These are phyloP conservation scores for Macheiramphus alcinus DNA, from an alignment of 2,113 vertebrate genomes.

Conservation along the genomic window DNA sequence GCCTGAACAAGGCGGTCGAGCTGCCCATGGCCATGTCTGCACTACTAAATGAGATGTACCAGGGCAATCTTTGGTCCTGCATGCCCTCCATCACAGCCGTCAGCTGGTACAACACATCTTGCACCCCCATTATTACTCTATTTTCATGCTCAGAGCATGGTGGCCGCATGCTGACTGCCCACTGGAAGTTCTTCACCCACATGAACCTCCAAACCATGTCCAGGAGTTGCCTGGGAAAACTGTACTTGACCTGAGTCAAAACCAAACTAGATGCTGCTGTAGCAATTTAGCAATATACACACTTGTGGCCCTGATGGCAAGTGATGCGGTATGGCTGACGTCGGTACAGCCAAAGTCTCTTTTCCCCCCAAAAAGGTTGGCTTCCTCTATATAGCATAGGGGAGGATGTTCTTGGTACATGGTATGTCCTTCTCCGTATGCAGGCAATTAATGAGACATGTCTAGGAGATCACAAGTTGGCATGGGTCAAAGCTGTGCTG, in stretches of 20 bases:
- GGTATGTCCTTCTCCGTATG: not conserved
- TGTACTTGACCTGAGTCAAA: not conserved
- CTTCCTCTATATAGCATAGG: not conserved
- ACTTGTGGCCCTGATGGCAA: not conserved
- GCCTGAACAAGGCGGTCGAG: not conserved
- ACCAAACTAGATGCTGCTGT: not conserved
- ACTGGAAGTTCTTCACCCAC: not conserved
- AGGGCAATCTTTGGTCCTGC: not conserved
- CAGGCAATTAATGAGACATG: not conserved
- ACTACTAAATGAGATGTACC: not conserved
- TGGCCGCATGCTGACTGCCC: rapidly evolving
- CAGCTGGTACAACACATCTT: not conserved
- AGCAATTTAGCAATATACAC: not conserved
- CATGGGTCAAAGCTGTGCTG: not conserved
- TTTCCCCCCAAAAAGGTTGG: not conserved
- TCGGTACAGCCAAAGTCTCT: not conserved
- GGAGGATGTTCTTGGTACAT: not conserved
- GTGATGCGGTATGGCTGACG: not conserved
- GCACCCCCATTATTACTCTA: not conserved
- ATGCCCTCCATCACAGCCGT: not conserved
- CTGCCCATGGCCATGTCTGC: not conserved
- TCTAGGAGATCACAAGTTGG: not conserved
- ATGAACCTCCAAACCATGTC: not conserved
- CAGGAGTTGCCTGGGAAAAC: not conserved
- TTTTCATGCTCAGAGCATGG: not conserved